phyloP scores from a whole-genome alignment of 2,888 invertebrate species.

The Dioctria rufipes region DNA sequence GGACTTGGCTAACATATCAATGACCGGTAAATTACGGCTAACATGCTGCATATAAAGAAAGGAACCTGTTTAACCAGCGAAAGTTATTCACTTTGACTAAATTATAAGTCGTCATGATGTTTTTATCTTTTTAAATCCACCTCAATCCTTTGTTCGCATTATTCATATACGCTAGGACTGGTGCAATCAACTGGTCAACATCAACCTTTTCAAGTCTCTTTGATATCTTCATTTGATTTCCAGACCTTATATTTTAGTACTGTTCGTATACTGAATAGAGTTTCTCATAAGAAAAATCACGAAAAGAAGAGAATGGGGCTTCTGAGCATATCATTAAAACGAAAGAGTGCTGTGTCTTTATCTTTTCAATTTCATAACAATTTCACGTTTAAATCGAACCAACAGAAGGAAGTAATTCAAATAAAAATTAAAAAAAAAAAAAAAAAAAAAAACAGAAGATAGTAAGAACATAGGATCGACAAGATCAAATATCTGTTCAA shows the following conservation, averaged over 20 bases:
- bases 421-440: slow-evolving; percentile 22
- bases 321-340: slow-evolving; percentile 27
- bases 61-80: slow-evolving; percentile 8
- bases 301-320: neutral
- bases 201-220: neutral
- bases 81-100: slow-evolving; percentile 15
- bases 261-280: neutral
- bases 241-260: neutral
- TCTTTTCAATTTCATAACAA: slow-evolving; percentile 43
- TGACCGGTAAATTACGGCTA: slow-evolving; percentile 9
- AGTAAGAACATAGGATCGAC: slow-evolving; percentile 15
- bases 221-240: slow-evolving; percentile 45
- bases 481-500: neutral
- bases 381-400: slow-evolving; percentile 23
- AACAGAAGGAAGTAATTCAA: slow-evolving; percentile 12
- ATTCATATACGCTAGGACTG: neutral
- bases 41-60: neutral
- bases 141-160: slow-evolving; percentile 9
- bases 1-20: slow-evolving; percentile 1
- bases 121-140: neutral
- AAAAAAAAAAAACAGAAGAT: slow-evolving; percentile 11
- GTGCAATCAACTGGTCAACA: neutral
- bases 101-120: neutral
- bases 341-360: slow-evolving; percentile 24
- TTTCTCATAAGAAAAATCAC: neutral